These are phyloP conservation scores for Chelonus formosanus DNA, from an alignment of 2,888 invertebrate genomes.

Conservation along the genomic window DNA sequence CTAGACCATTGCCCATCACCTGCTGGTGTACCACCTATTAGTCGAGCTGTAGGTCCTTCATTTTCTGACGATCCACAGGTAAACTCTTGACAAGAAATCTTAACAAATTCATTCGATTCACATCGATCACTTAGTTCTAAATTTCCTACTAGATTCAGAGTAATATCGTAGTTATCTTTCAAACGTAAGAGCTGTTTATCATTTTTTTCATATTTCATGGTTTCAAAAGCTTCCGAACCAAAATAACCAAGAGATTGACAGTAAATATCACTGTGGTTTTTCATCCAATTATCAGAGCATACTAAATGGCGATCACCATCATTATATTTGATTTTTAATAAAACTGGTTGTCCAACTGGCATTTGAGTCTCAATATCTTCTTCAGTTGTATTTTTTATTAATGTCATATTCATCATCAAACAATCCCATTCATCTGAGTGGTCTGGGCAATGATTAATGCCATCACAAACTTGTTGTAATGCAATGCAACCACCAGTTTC, in stretches of 20 bases:
- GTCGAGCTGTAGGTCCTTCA: constrained; percentile 62
- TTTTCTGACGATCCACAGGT: constrained; percentile 57
- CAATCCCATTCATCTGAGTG: constrained; percentile 74
- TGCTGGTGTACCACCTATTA: constrained; percentile 67
- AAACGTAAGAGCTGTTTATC: constrained; percentile 62
- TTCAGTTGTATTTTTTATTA: constrained; percentile 41
- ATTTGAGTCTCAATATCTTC: constrained; percentile 40
- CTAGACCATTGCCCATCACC: constrained; percentile 70
- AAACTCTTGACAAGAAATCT: constrained; percentile 69
- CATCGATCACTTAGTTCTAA: constrained; percentile 64
- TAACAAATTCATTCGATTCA: constrained; percentile 64
- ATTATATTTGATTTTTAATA: constrained; percentile 47
- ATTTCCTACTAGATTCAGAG: constrained; percentile 62
- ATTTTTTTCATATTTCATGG: constrained; percentile 65
- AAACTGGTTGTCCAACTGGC: constrained; percentile 23
- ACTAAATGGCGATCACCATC: constrained; percentile 63
- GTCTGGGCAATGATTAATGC: constrained; percentile 71
- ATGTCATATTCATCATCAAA: constrained; percentile 47
- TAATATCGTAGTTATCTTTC: constrained; percentile 42
- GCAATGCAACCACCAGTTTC: constrained; percentile 70
- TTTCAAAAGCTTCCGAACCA: constrained; percentile 63
- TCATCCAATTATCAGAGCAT: constrained; percentile 69
- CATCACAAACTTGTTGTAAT: constrained; percentile 68
- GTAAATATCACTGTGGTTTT: constrained; percentile 67
- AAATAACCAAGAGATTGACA: constrained; percentile 69